phyloP scores from a whole-genome alignment of 2,888 invertebrate species.

The Danaus chrysippus region DNA sequence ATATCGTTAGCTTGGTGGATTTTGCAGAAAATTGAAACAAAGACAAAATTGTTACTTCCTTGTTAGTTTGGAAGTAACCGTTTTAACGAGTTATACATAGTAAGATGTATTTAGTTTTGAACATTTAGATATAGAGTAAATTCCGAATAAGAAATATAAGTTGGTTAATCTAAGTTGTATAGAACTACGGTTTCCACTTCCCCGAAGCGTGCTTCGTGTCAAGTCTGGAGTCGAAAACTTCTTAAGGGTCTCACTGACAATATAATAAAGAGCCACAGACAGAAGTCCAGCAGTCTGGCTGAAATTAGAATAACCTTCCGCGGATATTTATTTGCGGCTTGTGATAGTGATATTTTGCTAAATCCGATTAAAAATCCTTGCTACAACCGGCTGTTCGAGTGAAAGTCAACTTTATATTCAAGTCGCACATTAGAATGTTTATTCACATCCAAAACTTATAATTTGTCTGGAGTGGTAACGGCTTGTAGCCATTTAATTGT shows the following conservation, averaged over 20 bases:
- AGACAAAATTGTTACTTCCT: background rate
- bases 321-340: too few species aligned
- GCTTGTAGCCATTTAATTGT: conserved; percentile 11
- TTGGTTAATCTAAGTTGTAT: conserved; percentile 2
- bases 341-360: too few species aligned
- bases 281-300: too few species aligned
- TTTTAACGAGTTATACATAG: conserved; percentile 9
- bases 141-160: conserved; percentile 5
- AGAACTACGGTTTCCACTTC: background rate
- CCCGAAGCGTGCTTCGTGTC: background rate
- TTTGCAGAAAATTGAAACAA: background rate
- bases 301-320: too few species aligned
- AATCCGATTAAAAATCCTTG: background rate
- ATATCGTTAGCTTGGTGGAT: background rate
- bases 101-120: conserved; percentile 13
- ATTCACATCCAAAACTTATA: conserved; percentile 16
- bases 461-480: conserved; percentile 13
- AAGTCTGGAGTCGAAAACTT: background rate
- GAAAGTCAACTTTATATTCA: conserved; percentile 23
- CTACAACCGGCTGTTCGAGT: background rate
- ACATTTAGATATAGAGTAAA: conserved; percentile 10
- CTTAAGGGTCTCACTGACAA: background rate
- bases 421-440: conserved; percentile 10
- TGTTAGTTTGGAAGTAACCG: background rate
- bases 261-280: background rate